Evolutionary conservation across 2,888 invertebrate species (phyloP), one percentile per base, ranked within the genome.

Genomic region (Cataglyphis altisquamis): DNA sequence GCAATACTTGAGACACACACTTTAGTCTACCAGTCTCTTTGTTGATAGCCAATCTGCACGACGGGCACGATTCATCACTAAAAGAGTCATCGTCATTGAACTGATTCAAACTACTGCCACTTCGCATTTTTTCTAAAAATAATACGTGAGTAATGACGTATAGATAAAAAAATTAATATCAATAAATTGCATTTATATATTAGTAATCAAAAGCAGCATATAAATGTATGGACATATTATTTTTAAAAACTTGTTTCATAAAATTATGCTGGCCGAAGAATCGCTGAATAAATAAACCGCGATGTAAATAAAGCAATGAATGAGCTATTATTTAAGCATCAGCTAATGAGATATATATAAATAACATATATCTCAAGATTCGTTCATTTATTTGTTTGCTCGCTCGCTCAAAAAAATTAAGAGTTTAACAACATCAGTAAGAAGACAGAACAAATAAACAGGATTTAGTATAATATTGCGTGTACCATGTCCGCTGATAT

Each of bases 21-120:
- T 95, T 95, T 87, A 95, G 93, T 93, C 95, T 94, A 84, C 95
- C 95, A 48, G 95, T 94, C 86, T 95, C 95, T 90, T 95, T 94
- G 86, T 95, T 94, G 72, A 95, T 93, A 57, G 94, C 94, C 85
- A 95, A 91, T 89, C 95, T 93, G 89, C 95, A 95, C 77, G 95
- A 94, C 85, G 95, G 94, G 84, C 95, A 94, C 82, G 93, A 91
- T 4, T 92, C 93, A 72, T 91, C 91, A 36, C 88, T 92, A 80
- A 92, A 90, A 83, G 91, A 91, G 41, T 92, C 91, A 62, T 93
- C 92, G 83, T 93, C 93, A 18, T 91, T 92, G 84, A 91, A 91
- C 77, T 90, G 92, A 73, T 87, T 90, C 84, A 88, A 86, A 32
- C 86, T 89, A 82, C 86, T 89, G 25, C 85, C 86, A 84, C 85